Conservation (phyloP, 2,797 vertebrate genomes). For the Semaprochilodus insignis region DNA sequence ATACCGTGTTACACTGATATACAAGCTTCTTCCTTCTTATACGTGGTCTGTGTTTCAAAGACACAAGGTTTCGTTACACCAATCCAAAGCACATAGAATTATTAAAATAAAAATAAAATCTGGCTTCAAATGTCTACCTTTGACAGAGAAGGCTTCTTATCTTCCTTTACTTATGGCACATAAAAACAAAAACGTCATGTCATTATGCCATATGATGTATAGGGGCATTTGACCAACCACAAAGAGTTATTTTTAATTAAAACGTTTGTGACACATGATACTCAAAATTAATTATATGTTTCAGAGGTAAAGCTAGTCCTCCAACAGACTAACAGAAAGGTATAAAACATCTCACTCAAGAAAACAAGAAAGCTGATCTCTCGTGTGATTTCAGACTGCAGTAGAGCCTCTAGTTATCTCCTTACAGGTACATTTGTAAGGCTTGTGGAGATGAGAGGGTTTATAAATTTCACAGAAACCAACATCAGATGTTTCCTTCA, state of each 20-base stretch:
- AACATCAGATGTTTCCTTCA: conserved; percentile 17
- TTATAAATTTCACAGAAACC: conserved; percentile 51
- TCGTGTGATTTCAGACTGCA: conserved; percentile 32
- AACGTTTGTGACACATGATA: conserved; percentile 13
- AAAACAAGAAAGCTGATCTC: conserved; percentile 34
- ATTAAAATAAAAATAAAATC: too few relatives aligned
- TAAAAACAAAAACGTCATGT: not conserved
- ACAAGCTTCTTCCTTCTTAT: too few relatives aligned
- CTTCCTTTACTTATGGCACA: not conserved
- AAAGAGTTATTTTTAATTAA: conserved; percentile 4
- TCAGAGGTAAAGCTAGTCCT: conserved; percentile 5
- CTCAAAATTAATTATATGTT: not conserved
- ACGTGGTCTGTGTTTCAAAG: too few relatives aligned
- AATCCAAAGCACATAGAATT: too few relatives aligned
- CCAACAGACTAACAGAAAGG: conserved; percentile 25
- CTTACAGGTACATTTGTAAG: conserved; percentile 66
- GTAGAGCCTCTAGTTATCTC: conserved; percentile 65
- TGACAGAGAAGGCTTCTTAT: too few relatives aligned
- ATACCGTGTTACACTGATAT: too few relatives aligned
- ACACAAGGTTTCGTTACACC: too few relatives aligned
- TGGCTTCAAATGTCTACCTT: too few relatives aligned
- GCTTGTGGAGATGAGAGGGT: conserved; percentile 69
- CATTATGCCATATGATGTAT: not conserved
- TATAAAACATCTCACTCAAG: conserved; percentile 53
- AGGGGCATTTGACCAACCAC: not conserved